These are phyloP conservation scores for Stigmatopora nigra DNA, from an alignment of 2,113 vertebrate genomes.

Conservation along the genomic window DNA sequence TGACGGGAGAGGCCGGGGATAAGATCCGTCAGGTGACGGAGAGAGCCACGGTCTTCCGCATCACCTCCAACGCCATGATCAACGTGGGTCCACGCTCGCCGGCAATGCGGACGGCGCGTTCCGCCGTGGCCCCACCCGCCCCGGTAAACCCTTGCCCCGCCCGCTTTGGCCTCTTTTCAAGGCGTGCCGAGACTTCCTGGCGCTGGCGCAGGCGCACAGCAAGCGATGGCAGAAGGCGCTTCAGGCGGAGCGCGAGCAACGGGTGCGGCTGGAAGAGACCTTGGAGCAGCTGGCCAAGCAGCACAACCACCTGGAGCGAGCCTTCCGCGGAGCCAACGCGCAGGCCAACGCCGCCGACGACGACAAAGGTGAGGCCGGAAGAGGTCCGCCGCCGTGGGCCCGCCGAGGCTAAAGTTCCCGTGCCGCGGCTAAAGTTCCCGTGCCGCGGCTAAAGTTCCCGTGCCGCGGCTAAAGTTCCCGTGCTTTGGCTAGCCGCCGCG, in stretches of 20 bases:
- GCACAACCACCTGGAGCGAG: conserved; percentile 91
- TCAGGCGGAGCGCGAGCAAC: conserved; percentile 87
- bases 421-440: too few relatives aligned
- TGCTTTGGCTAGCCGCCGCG: conserved; percentile 56
- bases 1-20: conserved; percentile 84
- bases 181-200: conserved; percentile 89
- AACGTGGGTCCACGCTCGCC: conserved; percentile 73
- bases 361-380: conserved; percentile 77
- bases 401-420: too few relatives aligned
- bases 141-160: too few relatives aligned
- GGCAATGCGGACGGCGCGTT: too few relatives aligned
- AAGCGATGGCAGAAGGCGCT: conserved; percentile 94
- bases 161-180: conserved; percentile 18
- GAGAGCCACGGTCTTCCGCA: conserved; percentile 89
- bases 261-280: conserved; percentile 89
- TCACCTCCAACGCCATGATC: conserved; percentile 98
- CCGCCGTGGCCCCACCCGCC: too few relatives aligned
- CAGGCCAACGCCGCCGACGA: conserved; percentile 62
- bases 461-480: neutral
- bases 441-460: too few relatives aligned
- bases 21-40: conserved; percentile 95
- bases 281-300: conserved; percentile 93
- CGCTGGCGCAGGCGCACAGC: conserved; percentile 85
- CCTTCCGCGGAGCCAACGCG: conserved; percentile 78
- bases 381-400: too few relatives aligned